Conservation (phyloP, 2,888 invertebrate genomes). For the Melipona beecheii region DNA sequence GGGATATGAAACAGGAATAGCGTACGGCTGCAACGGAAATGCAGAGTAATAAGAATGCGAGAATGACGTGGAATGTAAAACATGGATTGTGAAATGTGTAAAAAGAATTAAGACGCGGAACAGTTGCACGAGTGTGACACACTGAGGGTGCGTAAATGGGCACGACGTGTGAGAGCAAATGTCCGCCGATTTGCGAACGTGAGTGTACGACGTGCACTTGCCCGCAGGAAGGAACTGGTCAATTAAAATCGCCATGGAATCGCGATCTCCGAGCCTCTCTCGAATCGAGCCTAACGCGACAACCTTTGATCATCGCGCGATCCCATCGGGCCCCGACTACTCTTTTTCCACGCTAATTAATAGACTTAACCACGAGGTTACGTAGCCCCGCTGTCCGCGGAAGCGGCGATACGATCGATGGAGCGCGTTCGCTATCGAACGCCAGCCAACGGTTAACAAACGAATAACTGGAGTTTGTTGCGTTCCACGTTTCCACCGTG, state of each 20-base stretch:
- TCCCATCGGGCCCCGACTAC: neutral
- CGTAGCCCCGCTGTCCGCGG: neutral
- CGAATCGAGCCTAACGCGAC: conserved; percentile 15
- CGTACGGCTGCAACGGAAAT: no score
- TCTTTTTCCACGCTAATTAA: conserved; percentile 26
- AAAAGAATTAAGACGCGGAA: no score
- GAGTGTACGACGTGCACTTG: neutral
- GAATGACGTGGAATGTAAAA: no score
- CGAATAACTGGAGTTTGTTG: neutral
- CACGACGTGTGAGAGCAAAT: no score
- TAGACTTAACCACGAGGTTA: neutral
- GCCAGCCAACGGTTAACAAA: neutral
- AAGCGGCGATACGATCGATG: conserved; percentile 22
- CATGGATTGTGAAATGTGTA: no score
- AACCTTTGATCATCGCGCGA: conserved; percentile 11
- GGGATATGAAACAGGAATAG: no score
- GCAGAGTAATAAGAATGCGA: no score
- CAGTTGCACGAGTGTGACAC: no score
- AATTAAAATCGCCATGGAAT: conserved; percentile 23
- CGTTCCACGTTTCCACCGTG: neutral
- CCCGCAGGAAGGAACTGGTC: conserved; percentile 38
- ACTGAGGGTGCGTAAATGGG: no score
- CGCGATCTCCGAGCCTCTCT: conserved; percentile 1
- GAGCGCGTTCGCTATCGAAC: neutral
- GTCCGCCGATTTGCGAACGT: no score